Base-by-base conservation (phyloP, 2,797 vertebrate genomes). In the Triplophysa yarkandensis region DNA sequence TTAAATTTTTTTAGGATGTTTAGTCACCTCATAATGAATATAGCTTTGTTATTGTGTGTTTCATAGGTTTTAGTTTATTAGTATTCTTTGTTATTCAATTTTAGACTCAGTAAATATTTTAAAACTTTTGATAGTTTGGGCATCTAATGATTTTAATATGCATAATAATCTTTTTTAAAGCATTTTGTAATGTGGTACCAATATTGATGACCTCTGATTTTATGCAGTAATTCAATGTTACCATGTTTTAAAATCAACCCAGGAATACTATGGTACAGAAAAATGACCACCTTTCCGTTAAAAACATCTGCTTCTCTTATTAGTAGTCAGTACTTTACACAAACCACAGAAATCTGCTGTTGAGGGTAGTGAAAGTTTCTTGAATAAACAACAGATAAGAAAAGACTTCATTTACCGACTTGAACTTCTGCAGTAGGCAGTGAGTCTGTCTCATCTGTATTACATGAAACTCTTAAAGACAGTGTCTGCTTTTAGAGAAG, bases 381-480 rank as follows among this genome's bases (percentile, higher is more conserved):
- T 44, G 78, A 72, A 78, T 72, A 64, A 66, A 34, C 34, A 65
- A 27, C 50, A 63, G 58, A 68, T 72, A 34, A 62, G 34, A 41
- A 27, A 71, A 61, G 0, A 30, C 16, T 71, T 16, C 30, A 71
- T 62, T 28, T 16, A 64, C 39, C 57, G 54, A 30, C 36, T 58
- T 73, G 41, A 27, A 67, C 58, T 43, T 39, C 54, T 68, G 48
- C 52, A n/a, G 54, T n/a, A 57, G 63, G 25, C 39, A 32, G 54
- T 11, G 10, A 16, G 30, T 66, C 52, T 44, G 57, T 52, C 41
- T 71, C 36, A 60, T 54, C 50, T 78, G 16, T 43, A 34, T 65
- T 76, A 65, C 76, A 36, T 61, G 43, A 52, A 16, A 6, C 55
- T 74, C 44, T 27, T 25, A 62, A 27, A 54, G 55, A 27, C 55